Evolutionary conservation across 2,888 invertebrate genomes (phyloP), one percentile per base, ranked within the genome.

Genomic region (Baronia brevicornis): DNA sequence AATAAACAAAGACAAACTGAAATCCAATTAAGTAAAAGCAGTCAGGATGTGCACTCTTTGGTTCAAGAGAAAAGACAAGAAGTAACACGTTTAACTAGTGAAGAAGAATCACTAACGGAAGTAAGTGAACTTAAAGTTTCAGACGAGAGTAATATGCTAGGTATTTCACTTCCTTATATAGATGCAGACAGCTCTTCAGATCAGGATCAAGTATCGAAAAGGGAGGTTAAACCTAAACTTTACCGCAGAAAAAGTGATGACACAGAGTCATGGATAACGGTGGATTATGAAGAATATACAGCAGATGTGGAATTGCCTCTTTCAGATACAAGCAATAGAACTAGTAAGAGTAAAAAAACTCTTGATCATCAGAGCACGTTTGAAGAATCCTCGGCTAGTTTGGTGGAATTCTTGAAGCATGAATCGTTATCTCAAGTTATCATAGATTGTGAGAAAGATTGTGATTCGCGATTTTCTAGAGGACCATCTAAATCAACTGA

Each of bases 81-180:
- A 43, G 75, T 85, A 1, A 80, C 62, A 3, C 68, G 85, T 31
- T 73, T 88, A 39, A 87, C 86, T 2, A 90, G 90, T 46, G 89
- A 88, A 51, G 90, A 91, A 51, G 91, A 91, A 51, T 90, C 90
- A 3, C 68, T 90, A 41, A 90, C 90, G 1, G 89, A 89, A 65
- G 87, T 88, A 0, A 89, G 88, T 47, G 89, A 89, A 24, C 54
- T 88, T 17, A 89, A 87, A 59, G 71, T 74, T 31, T 80, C 80
- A n/a, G 84, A 84, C 43, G 85, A 84, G 31, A 82, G 74, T 48
- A 68, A 77, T 40, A 67, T 78, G 64, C 52, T 80, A 22, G 87
- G 85, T 32, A 62, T 79, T 30, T 79, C 85, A 28, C 60, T 86
- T 26, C 78, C 87, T 19, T 85, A 72, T 22, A 86, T 87, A 23